Conservation (phyloP, 2,113 vertebrate genomes). For the Sphyrna mokarran region DNA sequence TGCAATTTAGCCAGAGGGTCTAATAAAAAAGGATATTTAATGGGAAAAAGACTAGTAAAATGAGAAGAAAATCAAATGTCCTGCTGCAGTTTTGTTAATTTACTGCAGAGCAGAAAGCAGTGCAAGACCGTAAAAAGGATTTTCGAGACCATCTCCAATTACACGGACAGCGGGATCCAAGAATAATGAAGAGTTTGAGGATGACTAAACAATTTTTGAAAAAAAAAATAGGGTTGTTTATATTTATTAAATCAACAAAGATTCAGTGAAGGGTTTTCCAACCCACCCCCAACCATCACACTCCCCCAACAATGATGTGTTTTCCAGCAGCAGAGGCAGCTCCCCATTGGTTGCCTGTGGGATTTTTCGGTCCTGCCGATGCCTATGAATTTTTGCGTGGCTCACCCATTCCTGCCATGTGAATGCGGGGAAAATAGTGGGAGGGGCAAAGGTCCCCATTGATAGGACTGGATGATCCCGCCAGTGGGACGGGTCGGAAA, state of each 20-base stretch:
- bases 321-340: no score
- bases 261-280: no score
- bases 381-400: no score
- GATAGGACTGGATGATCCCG: no score
- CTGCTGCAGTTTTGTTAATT: slow-evolving; percentile 17
- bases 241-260: not conserved
- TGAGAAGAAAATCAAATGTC: slow-evolving; percentile 32
- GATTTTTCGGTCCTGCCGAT: no score
- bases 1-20: not conserved
- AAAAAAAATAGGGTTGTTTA: not conserved
- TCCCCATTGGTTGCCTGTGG: no score
- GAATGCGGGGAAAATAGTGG: no score
- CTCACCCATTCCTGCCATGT: no score
- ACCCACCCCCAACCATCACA: no score
- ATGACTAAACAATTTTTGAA: not conserved
- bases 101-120: not conserved
- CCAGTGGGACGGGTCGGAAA: no score
- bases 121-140: not conserved
- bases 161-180: not conserved
- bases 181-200: not conserved
- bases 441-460: no score
- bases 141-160: not conserved
- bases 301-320: no score
- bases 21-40: slow-evolving; percentile 22
- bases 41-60: not conserved